A percentile compares a stretch with the other conserved stretches of the same genome.
Conservation (phyloP, 2,888 invertebrate species). For the Drosophila niveifrons region DNA sequence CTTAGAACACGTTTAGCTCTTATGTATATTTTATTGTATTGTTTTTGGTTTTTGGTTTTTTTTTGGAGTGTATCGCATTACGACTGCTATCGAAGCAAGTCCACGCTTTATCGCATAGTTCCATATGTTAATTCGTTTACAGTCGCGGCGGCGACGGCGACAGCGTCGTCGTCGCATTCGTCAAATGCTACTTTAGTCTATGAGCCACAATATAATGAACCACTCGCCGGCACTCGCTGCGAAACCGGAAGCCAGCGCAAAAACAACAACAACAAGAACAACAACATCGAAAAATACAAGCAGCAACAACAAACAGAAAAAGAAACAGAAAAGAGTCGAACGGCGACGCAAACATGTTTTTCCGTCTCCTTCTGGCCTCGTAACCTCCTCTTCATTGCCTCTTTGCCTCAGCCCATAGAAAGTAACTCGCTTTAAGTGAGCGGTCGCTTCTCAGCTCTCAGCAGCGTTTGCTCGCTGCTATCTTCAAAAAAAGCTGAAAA, state of each 20-base stretch:
- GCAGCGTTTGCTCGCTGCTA: conserved; percentile 19
- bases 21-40: background rate
- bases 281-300: background rate
- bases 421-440: conserved; percentile 61
- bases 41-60: background rate
- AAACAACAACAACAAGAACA: conserved; percentile 11
- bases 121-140: conserved; percentile 70
- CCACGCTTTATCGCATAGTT: conserved; percentile 77
- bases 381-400: background rate
- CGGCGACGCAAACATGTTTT: conserved; percentile 60
- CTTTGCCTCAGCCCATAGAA: conserved; percentile 32
- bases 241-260: conserved; percentile 56
- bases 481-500: conserved; percentile 19
- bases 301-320: background rate
- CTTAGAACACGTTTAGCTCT: background rate
- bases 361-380: conserved; percentile 16
- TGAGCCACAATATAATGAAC: conserved; percentile 46
- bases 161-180: conserved; percentile 41
- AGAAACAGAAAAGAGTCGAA: conserved; percentile 17
- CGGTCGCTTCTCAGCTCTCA: conserved; percentile 4
- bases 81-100: conserved; percentile 59
- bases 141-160: conserved; percentile 25
- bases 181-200: conserved; percentile 57
- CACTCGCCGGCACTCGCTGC: conserved; percentile 23
- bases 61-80: conserved; percentile 40